Evolutionary conservation across 2,113 vertebrate genomes (phyloP).

Genomic region (Erythrolamprus reginae): DNA sequence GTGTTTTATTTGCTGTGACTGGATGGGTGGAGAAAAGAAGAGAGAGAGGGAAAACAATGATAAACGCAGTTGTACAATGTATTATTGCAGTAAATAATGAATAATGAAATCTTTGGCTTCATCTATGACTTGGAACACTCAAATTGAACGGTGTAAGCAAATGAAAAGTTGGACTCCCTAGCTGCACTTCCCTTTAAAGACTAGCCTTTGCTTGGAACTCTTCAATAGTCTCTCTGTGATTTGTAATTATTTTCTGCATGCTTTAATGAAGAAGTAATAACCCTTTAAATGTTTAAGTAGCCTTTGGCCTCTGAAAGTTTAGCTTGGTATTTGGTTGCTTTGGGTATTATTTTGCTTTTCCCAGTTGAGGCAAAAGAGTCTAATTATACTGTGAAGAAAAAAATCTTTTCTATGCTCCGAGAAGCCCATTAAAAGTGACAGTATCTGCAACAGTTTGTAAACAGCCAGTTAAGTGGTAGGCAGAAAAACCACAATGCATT

Average conservation of each 20-base stretch:
- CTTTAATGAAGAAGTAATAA: slow-evolving; percentile 62
- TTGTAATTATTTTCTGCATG: slow-evolving; percentile 54
- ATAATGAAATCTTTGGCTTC: neutral
- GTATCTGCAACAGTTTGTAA: slow-evolving; percentile 34
- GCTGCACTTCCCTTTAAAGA: slow-evolving; percentile 21
- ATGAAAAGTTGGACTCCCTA: neutral
- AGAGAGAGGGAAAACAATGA: neutral
- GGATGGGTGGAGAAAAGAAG: neutral
- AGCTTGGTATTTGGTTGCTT: slow-evolving; percentile 40
- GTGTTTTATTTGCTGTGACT: neutral
- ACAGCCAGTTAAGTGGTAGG: slow-evolving; percentile 40
- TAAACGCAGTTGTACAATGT: neutral
- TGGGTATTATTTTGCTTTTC: slow-evolving; percentile 40
- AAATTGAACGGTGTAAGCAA: neutral
- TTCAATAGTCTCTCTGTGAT: slow-evolving; percentile 46
- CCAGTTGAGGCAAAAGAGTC: neutral
- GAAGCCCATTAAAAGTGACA: slow-evolving; percentile 48
- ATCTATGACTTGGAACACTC: neutral
- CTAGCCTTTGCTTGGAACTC: slow-evolving; percentile 31
- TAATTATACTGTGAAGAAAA: slow-evolving; percentile 38
- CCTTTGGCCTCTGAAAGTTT: slow-evolving; percentile 45
- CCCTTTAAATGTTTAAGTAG: slow-evolving; percentile 47
- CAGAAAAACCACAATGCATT: slow-evolving; percentile 40
- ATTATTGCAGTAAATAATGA: neutral
- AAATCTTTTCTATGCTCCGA: slow-evolving; percentile 33